Conservation (phyloP, 2,113 vertebrate species). For the Bungarus multicinctus region DNA sequence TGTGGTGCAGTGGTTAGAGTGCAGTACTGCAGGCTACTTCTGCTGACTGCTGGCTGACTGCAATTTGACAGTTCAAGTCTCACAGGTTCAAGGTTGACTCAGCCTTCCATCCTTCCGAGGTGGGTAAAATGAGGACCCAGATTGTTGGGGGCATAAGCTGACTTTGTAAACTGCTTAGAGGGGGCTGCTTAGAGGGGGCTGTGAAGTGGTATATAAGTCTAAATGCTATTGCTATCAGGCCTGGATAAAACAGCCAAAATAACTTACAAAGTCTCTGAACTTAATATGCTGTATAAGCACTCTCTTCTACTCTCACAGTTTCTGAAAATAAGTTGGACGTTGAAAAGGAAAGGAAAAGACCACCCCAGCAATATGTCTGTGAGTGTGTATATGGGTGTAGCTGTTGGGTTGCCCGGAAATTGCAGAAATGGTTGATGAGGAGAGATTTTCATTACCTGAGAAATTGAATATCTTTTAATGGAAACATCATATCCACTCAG, state of each 20-base stretch:
- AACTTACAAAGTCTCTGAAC: not conserved
- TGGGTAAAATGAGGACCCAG: too few relatives aligned
- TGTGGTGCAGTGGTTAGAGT: too few relatives aligned
- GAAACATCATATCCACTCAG: constrained; percentile 18
- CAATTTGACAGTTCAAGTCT: too few relatives aligned
- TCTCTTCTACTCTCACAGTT: too few relatives aligned
- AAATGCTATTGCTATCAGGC: not conserved
- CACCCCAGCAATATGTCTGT: not conserved
- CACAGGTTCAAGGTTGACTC: too few relatives aligned
- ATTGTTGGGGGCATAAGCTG: too few relatives aligned
- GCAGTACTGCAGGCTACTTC: too few relatives aligned
- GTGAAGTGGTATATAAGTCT: too few relatives aligned
- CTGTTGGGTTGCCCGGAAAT: not conserved
- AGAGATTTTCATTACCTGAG: not conserved
- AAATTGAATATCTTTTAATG: not conserved
- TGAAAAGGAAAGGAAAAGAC: not conserved
- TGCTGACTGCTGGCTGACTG: too few relatives aligned
- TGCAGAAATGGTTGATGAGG: not conserved
- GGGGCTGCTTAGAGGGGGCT: too few relatives aligned
- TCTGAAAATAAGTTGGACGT: not conserved
- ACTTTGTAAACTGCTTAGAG: too few relatives aligned
- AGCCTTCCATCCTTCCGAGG: too few relatives aligned
- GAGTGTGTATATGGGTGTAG: not conserved
- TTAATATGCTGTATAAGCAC: not conserved
- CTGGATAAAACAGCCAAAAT: not conserved